phyloP scores from a whole-genome alignment of 2,113 vertebrate genomes.

The Poeciliopsis turrubarensis region DNA sequence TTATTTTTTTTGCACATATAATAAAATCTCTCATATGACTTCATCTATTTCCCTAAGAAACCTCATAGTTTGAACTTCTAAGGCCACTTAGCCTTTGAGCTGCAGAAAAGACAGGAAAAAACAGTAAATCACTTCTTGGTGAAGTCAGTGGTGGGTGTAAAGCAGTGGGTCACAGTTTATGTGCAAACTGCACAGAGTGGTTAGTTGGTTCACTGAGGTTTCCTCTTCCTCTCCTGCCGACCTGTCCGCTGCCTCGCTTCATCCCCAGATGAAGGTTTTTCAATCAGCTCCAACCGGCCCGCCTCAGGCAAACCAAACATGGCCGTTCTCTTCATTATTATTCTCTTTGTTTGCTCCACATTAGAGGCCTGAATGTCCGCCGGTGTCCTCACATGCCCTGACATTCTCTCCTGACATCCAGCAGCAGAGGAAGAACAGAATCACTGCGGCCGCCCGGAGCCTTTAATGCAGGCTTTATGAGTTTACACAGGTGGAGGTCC shows the following conservation, averaged over 20 bases:
- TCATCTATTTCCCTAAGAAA: background rate
- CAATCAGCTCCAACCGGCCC: conserved; percentile 35
- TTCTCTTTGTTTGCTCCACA: conserved; percentile 45
- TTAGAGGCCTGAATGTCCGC: conserved; percentile 44
- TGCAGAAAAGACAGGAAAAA: conserved; percentile 36
- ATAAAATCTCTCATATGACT: background rate
- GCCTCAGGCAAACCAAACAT: conserved; percentile 59
- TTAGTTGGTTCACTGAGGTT: conserved; percentile 43
- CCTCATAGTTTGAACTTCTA: background rate
- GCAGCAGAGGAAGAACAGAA: conserved; percentile 40
- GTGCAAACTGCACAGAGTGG: conserved; percentile 9
- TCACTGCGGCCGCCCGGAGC: conserved; percentile 39
- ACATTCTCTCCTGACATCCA: conserved; percentile 43
- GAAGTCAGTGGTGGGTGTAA: conserved; percentile 16
- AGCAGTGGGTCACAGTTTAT: conserved; percentile 31
- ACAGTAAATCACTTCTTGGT: conserved; percentile 52
- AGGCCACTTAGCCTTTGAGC: conserved; percentile 17
- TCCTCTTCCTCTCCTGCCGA: conserved; percentile 24
- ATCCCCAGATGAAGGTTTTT: conserved; percentile 47
- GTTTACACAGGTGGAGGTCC: conserved; percentile 74
- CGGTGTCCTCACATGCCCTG: conserved; percentile 50
- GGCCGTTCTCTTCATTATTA: conserved; percentile 47
- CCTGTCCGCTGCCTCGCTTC: conserved; percentile 1
- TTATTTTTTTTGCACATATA: background rate
- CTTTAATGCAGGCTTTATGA: conserved; percentile 49